These are phyloP conservation scores for Gavia stellata DNA, from an alignment of 2,113 vertebrate genomes.

Conservation along the genomic window DNA sequence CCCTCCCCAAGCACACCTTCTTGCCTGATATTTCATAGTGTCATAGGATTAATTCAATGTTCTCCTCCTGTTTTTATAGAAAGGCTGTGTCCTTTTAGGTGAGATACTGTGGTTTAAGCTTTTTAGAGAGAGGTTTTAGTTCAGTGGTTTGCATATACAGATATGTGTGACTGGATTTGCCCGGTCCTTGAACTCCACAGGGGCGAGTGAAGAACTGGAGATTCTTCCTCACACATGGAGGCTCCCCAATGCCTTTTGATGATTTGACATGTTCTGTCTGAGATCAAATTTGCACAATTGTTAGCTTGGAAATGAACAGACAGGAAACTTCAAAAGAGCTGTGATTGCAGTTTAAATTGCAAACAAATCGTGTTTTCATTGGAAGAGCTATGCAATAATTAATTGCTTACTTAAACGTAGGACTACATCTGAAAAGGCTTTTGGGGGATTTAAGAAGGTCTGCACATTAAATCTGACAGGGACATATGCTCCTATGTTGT, in stretches of 20 bases:
- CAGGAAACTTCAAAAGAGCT: conserved; percentile 23
- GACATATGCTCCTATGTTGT: conserved; percentile 8
- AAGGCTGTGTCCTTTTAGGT: background rate
- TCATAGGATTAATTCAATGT: background rate
- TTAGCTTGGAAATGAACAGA: background rate
- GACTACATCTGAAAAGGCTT: conserved; percentile 27
- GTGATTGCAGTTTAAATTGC: background rate
- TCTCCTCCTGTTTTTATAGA: background rate
- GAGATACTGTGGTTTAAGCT: background rate
- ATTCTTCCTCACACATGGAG: background rate
- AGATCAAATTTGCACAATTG: background rate
- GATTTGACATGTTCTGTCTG: background rate
- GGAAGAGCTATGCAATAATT: background rate
- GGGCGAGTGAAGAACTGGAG: background rate
- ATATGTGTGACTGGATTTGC: background rate
- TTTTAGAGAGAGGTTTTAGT: background rate
- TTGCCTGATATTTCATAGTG: background rate
- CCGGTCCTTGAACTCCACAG: background rate
- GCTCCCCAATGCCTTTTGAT: background rate
- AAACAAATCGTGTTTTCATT: conserved; percentile 9
- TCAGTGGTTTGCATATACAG: background rate
- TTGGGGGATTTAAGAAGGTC: conserved; percentile 5
- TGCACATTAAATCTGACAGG: conserved; percentile 31
- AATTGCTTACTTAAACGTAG: conserved; percentile 16
- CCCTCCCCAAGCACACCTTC: background rate